Base-by-base conservation (phyloP, 2,113 vertebrate species). In the Lophochroa leadbeateri region DNA sequence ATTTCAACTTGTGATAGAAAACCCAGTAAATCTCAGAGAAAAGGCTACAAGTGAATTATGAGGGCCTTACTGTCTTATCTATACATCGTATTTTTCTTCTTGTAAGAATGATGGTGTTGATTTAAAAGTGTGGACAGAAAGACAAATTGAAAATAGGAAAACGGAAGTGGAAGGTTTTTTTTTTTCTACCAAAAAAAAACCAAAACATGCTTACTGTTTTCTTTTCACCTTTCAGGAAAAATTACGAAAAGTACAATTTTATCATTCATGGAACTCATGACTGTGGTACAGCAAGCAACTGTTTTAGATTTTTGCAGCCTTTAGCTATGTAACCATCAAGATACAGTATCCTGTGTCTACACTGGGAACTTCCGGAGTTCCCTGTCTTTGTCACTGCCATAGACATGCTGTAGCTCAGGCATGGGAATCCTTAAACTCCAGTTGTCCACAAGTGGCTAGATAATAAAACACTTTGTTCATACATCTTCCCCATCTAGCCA, bases 1-100 rank as follows among this genome's bases (percentile, higher is more conserved):
- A n/a, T n/a, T n/a, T 91, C 46, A 70, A 7, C 61, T 89, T 92
- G 41, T 79, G 61, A 90, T 20, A 93, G 53, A 90, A 96, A 95
- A 63, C 14, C 14, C 47, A 88, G 64, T 94, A 94, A 93, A 96
- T 95, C 44, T 82, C 35, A 87, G 35, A 65, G 29, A 53, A 94
- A 94, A 95, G 19, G 28, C 68, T 72, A 14, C 13, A 82, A 77
- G 31, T 95, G 47, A 96, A 77, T 88, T 91, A 95, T 68, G 65
- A 94, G 33, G 14, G 50, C 23, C 31, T 76, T 50, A 55, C 41
- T 28, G 29, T 88, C 64, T 65, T 84, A 71, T 80, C 58, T 75
- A 77, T 52, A 71, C 57, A 82, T 44, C 1, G 1, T 64, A 57
- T 90, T 87, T 87, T 92, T 92, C 64, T 84, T 94, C 77, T 88